Base-by-base conservation (phyloP, 2,113 vertebrate genomes). In the Tenrec ecaudatus region DNA sequence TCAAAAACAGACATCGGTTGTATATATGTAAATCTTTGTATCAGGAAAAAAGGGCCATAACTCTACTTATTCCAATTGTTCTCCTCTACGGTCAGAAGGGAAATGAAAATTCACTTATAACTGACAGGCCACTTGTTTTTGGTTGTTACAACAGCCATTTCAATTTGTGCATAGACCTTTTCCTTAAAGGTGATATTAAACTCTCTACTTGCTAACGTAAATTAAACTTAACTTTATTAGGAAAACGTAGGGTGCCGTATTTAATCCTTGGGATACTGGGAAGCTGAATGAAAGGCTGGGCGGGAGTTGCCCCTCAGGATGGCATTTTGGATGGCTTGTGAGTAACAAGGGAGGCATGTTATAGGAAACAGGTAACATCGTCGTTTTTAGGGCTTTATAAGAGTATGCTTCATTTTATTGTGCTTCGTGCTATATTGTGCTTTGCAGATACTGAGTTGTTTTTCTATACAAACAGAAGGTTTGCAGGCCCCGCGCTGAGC, bases 41-140 rank as follows among this genome's bases (percentile, higher is more conserved):
- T 80, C 36, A 80, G 73, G 69, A 68, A 66, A 73, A 93, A 88
- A 62, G 19, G 31, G 80, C 47, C 20, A 93, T 43, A 27, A 71
- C 25, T 53, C 2, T 90, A 68, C 90, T 92, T 36, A 43, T 66
- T 43, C 84, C 69, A 89, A 58, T 88, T 93, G 66, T 78, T 91
- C 94, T 73, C 81, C 33, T 88, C 53, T 75, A 82, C 53, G 31
- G 19, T 82, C 23, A 82, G 15, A 85, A 69, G 20, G 82, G 90
- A 90, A 82, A 22, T 90, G 78, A 43, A 80, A 88, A 91, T 77
- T 81, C 66, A 88, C 36, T 71, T 53, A 82, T 19, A 43, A 75
- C 4, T 27, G 77, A 20, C 16, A 33, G 66, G 33, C 71, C 75
- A 60, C 23, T 60, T 22, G 33, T 85, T 53, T 92, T 80, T 60